A percentile compares a stretch with the other conserved stretches of the same genome.
These are phyloP conservation scores for Erpetoichthys calabaricus DNA, from an alignment of 2,797 vertebrate species.

Conservation along the genomic window DNA sequence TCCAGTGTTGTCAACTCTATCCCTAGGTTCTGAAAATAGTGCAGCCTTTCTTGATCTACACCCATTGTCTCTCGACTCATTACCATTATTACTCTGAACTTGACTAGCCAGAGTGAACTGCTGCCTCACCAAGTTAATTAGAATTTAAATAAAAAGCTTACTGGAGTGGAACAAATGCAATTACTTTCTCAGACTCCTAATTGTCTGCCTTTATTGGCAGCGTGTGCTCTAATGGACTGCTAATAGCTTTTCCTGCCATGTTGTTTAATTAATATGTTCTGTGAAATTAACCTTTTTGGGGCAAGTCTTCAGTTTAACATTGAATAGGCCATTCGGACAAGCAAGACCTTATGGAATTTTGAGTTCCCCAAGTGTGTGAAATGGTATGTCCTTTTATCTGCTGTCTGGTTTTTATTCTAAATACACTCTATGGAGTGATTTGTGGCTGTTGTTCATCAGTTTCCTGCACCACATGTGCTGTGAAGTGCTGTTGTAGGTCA, in stretches of 20 bases:
- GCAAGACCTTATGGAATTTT: no score
- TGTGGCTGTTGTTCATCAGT: no score
- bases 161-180: constrained; percentile 22
- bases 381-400: no score
- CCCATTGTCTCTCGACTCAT: background rate
- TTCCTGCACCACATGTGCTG: no score
- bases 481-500: no score
- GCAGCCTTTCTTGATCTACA: no score
- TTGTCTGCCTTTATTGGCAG: constrained; percentile 21
- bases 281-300: background rate
- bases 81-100: constrained; percentile 10
- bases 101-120: constrained; percentile 13
- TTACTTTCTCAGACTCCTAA: constrained; percentile 23
- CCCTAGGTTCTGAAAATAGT: no score
- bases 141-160: constrained; percentile 22
- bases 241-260: constrained; percentile 18
- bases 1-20: no score
- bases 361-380: no score
- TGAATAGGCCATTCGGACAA: no score
- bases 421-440: no score
- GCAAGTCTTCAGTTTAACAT: background rate
- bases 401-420: no score
- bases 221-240: constrained; percentile 22
- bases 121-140: constrained; percentile 17
- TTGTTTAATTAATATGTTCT: constrained; percentile 19